These are phyloP conservation scores for Vollenhovia emeryi DNA, from an alignment of 1,140 invertebrate species.

Conservation along the genomic window DNA sequence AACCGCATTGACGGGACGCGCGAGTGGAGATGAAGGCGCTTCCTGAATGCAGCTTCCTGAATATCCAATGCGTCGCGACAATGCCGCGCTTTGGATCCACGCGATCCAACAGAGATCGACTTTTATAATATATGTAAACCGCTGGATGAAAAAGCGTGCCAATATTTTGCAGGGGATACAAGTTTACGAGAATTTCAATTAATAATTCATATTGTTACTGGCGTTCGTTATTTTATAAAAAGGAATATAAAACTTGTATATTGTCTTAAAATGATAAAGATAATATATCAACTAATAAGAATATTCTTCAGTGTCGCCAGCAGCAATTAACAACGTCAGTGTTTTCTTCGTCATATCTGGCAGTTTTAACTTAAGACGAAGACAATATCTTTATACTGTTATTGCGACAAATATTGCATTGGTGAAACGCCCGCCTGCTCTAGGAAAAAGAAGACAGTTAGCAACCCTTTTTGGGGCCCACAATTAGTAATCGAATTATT, in stretches of 20 bases:
- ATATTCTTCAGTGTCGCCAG: too few relatives aligned
- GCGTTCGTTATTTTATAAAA: neutral
- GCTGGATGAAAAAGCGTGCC: neutral
- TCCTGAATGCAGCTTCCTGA: slow-evolving; percentile 21
- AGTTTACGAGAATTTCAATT: neutral
- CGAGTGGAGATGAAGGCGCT: slow-evolving; percentile 35
- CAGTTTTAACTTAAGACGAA: too few relatives aligned
- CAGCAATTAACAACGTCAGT: too few relatives aligned
- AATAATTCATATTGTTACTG: neutral
- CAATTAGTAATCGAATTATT: too few relatives aligned
- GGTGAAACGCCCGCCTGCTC: too few relatives aligned
- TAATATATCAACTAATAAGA: too few relatives aligned
- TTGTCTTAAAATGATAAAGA: neutral
- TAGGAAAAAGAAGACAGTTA: too few relatives aligned
- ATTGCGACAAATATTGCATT: too few relatives aligned
- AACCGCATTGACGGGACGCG: neutral
- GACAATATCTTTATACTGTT: too few relatives aligned
- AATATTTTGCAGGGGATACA: neutral
- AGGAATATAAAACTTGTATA: neutral
- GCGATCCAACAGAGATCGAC: neutral
- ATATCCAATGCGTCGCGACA: neutral
- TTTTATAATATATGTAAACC: neutral
- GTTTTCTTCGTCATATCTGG: too few relatives aligned
- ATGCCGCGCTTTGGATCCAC: neutral
- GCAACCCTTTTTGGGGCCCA: too few relatives aligned